phyloP scores from a whole-genome alignment of 64 coral and sea anemone species.

The Cladopsammia gracilis region DNA sequence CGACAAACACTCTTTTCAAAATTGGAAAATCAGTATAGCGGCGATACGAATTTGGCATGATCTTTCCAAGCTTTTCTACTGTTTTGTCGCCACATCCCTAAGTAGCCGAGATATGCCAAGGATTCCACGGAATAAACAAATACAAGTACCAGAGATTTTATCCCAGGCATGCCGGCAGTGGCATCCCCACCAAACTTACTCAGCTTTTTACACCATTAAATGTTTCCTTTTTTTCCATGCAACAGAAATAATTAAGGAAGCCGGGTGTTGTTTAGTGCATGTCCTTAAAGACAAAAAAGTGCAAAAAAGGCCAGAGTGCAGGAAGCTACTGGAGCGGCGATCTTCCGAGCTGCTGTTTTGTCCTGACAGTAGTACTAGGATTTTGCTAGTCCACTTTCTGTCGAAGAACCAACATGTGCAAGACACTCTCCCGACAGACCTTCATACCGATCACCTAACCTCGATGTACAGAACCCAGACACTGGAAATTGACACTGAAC shows the following conservation, averaged over 20 bases:
- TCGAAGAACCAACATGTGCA: background rate
- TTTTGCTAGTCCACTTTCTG: background rate
- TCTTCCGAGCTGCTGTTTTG: background rate
- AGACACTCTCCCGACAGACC: background rate
- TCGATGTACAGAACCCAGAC: background rate
- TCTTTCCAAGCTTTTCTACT: no score
- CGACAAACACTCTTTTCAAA: no score
- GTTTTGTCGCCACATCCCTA: no score
- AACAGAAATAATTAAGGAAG: background rate
- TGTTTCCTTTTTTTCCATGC: background rate
- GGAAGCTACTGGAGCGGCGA: background rate
- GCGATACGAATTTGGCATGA: no score
- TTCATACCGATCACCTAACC: background rate
- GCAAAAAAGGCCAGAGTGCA: constrained; percentile 10
- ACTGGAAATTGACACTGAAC: background rate
- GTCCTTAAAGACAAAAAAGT: background rate
- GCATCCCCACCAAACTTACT: no score
- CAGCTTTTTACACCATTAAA: no score
- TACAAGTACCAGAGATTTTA: no score
- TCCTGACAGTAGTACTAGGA: background rate
- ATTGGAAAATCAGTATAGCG: no score
- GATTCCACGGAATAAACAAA: no score
- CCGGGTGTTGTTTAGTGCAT: background rate
- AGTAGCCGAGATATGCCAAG: no score
- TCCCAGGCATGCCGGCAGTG: no score